A percentile compares a stretch with the other conserved stretches of the same genome.
phyloP scores from a whole-genome alignment of 2,113 vertebrate species.

The Mesitornis unicolor region DNA sequence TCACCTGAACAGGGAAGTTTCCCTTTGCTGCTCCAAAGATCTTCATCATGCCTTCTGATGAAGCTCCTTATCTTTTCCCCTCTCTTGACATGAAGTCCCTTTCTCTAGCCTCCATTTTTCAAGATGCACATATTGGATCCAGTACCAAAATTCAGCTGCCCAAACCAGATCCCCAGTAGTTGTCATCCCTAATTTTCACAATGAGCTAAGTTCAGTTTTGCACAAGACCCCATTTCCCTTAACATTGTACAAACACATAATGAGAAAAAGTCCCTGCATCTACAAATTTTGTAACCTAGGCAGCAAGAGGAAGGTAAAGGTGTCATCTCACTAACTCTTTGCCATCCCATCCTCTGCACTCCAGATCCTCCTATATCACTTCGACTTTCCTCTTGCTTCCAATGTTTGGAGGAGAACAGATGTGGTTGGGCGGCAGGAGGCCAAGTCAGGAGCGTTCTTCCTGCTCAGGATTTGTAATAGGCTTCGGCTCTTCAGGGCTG shows the following conservation, averaged over 20 bases:
- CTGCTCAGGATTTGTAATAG: neutral
- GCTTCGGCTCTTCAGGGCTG: conserved; percentile 12
- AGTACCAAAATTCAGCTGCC: neutral
- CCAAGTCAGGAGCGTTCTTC: neutral
- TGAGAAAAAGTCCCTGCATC: neutral
- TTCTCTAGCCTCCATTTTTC: neutral
- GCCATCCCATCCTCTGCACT: neutral
- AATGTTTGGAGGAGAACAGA: neutral
- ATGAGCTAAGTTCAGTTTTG: neutral
- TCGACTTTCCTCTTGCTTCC: neutral
- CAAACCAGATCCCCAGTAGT: neutral
- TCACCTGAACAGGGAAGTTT: neutral
- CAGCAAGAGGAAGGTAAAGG: neutral
- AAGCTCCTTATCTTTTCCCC: neutral
- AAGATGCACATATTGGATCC: neutral
- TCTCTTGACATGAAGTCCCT: neutral
- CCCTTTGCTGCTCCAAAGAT: neutral
- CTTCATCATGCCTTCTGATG: neutral
- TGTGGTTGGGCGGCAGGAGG: neutral
- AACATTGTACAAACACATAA: neutral
- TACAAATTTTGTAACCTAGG: neutral
- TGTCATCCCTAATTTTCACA: neutral
- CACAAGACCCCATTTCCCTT: neutral
- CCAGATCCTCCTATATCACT: neutral
- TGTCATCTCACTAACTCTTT: fast-evolving